Percentiles rank a stretch among this genome's conserved stretches.
These are phyloP conservation scores for Pteronotus mesoamericanus DNA, from an alignment of 2,797 vertebrate species.

Conservation along the genomic window DNA sequence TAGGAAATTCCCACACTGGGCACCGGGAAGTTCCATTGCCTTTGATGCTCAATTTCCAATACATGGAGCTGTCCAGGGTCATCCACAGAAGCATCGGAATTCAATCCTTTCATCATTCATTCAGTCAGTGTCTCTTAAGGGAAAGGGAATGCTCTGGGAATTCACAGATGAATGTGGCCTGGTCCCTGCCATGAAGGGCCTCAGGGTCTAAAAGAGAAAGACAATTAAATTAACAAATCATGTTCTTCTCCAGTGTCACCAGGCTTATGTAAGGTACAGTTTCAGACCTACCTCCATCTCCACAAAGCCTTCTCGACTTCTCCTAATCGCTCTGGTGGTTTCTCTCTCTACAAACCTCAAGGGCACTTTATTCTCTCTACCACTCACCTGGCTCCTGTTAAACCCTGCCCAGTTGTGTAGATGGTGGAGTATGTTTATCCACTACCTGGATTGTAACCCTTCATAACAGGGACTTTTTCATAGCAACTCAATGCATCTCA, in stretches of 20 bases:
- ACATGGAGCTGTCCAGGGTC: background rate
- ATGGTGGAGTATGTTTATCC: background rate
- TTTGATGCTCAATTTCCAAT: background rate
- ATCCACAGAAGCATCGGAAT: background rate
- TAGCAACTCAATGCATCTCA: background rate
- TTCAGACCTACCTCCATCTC: background rate
- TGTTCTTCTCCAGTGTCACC: background rate
- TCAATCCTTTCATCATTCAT: background rate
- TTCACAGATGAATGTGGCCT: background rate
- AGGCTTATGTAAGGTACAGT: background rate
- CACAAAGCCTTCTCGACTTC: background rate
- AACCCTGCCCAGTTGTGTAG: background rate
- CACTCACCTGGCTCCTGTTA: background rate
- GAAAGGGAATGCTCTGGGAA: background rate
- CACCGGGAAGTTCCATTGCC: background rate
- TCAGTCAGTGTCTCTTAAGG: background rate
- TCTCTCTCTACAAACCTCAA: background rate
- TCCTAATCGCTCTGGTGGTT: background rate
- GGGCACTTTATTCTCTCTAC: background rate
- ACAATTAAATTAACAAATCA: background rate
- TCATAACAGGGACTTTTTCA: background rate
- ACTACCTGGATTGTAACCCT: background rate
- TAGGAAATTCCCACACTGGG: background rate
- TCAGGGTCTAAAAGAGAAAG: background rate
- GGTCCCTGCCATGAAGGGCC: background rate